A percentile compares a stretch with the other conserved stretches of the same genome.
These are phyloP conservation scores for Sialis fuliginosa DNA, from an alignment of 2,888 invertebrate species.

Conservation along the genomic window DNA sequence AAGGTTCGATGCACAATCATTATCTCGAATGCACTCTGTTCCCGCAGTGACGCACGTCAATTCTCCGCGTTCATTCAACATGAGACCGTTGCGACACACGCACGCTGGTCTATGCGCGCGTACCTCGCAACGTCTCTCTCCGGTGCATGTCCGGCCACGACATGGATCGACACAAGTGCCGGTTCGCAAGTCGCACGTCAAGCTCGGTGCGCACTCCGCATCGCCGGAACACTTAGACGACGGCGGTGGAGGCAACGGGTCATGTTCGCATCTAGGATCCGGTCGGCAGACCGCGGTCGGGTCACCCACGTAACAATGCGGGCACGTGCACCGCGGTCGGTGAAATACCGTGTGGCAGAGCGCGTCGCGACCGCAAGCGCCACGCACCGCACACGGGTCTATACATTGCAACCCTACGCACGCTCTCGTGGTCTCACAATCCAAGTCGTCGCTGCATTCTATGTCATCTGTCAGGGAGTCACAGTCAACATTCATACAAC, in stretches of 20 bases:
- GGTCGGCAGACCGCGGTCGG: conserved; percentile 63
- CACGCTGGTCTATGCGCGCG: conserved; percentile 71
- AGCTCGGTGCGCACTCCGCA: conserved; percentile 53
- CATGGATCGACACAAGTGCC: conserved; percentile 72
- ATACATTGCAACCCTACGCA: conserved; percentile 81
- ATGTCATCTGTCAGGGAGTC: conserved; percentile 17
- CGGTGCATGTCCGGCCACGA: conserved; percentile 49
- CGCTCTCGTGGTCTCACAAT: conserved; percentile 82
- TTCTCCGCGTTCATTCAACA: conserved; percentile 74
- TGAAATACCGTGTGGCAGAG: conserved; percentile 72
- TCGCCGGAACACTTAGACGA: conserved; percentile 42
- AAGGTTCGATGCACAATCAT: conserved; percentile 72
- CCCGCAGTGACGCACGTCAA: conserved; percentile 70
- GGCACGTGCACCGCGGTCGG: conserved; percentile 73
- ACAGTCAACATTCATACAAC: neutral
- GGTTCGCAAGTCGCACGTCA: conserved; percentile 51
- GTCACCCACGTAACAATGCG: conserved; percentile 71
- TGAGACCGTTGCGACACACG: conserved; percentile 76
- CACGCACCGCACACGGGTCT: conserved; percentile 78
- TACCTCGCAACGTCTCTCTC: conserved; percentile 77
- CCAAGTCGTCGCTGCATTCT: conserved; percentile 78
- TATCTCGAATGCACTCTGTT: conserved; percentile 60
- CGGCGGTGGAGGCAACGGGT: conserved; percentile 35
- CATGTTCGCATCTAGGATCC: conserved; percentile 57
- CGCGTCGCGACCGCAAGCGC: conserved; percentile 78